phyloP scores from a whole-genome alignment of 2,888 invertebrate genomes.

The Ichneumon xanthorius region DNA sequence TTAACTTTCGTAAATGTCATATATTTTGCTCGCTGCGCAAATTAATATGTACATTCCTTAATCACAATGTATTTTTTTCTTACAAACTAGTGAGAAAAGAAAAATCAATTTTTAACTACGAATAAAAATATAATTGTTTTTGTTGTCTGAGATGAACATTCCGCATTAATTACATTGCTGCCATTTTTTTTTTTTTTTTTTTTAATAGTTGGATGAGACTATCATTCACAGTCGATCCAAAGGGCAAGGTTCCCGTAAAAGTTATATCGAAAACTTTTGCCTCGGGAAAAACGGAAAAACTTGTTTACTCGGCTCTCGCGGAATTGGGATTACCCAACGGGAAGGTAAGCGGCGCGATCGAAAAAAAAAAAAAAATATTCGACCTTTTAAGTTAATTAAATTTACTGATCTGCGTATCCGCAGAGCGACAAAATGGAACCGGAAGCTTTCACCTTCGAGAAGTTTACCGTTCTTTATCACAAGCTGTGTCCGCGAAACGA shows the following conservation, averaged over 20 bases:
- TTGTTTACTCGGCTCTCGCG: conserved; percentile 88
- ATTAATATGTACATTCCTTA: too few species aligned
- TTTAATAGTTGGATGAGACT: conserved; percentile 88
- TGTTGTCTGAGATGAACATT: neutral
- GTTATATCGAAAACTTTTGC: conserved; percentile 89
- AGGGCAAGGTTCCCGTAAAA: conserved; percentile 89
- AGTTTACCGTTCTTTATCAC: conserved; percentile 89
- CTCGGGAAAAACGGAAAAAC: conserved; percentile 90
- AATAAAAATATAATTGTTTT: too few species aligned
- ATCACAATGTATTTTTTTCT: too few species aligned
- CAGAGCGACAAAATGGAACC: conserved; percentile 90
- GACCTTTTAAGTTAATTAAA: neutral
- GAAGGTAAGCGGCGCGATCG: conserved; percentile 74
- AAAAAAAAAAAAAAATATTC: conserved; percentile 14
- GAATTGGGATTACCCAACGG: conserved; percentile 88
- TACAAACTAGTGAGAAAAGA: too few species aligned
- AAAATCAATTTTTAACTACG: too few species aligned
- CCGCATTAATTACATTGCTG: neutral
- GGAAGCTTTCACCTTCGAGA: conserved; percentile 89
- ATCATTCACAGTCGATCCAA: conserved; percentile 88
- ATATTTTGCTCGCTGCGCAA: too few species aligned
- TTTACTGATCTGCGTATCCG: conserved; percentile 59
- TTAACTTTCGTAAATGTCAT: too few species aligned
- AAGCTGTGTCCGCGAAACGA: conserved; percentile 90
- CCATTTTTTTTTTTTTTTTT: neutral